These are phyloP conservation scores for Strigops habroptila DNA, from an alignment of 2,113 vertebrate genomes.

Conservation along the genomic window DNA sequence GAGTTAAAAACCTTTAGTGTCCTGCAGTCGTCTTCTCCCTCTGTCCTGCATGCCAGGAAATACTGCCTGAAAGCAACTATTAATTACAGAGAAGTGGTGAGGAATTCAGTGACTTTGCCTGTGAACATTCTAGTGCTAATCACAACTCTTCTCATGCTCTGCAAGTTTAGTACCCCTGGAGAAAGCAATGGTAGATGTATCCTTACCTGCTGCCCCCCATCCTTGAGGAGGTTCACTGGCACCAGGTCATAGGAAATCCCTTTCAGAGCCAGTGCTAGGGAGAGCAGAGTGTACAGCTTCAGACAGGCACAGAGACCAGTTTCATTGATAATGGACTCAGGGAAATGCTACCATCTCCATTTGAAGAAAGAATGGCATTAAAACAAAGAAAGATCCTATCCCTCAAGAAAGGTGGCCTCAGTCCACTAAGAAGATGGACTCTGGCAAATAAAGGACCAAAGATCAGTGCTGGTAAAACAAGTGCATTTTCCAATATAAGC, in stretches of 20 bases:
- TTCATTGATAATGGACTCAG: background rate
- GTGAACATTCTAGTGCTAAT: background rate
- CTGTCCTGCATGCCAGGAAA: background rate
- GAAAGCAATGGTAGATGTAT: background rate
- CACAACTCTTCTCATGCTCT: background rate
- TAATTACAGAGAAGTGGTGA: background rate
- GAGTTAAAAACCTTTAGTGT: background rate
- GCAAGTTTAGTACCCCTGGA: background rate
- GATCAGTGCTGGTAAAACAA: background rate
- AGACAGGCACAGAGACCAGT: background rate
- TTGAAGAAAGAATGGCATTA: background rate
- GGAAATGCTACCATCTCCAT: background rate
- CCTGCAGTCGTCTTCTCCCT: background rate
- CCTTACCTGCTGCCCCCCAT: slow-evolving; percentile 92
- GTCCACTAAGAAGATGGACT: background rate
- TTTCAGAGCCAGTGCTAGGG: slow-evolving; percentile 90
- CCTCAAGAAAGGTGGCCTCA: background rate
- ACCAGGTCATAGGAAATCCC: slow-evolving; percentile 84
- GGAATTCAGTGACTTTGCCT: background rate
- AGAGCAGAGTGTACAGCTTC: background rate
- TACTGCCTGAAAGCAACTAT: background rate
- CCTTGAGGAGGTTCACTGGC: slow-evolving; percentile 86
- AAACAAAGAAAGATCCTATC: background rate
- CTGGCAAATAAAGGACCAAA: background rate
- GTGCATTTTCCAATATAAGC: background rate